Conservation (phyloP, 2,888 invertebrate species). For the Eumerus sabulonum region DNA sequence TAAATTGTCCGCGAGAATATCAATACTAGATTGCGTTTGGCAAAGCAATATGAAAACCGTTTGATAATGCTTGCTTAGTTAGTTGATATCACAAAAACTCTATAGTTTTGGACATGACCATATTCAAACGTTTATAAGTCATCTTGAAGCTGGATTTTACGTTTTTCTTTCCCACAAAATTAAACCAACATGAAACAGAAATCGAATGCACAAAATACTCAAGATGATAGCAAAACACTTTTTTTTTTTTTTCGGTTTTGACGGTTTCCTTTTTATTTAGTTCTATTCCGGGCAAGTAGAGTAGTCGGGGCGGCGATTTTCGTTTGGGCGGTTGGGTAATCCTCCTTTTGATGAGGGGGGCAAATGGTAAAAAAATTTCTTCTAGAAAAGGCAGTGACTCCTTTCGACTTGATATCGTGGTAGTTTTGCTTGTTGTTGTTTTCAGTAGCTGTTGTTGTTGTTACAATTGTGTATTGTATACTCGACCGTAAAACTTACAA, state of each 20-base stretch:
- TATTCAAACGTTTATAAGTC: slow-evolving; percentile 46
- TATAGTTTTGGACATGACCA: slow-evolving; percentile 48
- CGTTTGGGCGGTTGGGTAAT: slow-evolving; percentile 7
- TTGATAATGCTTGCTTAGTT: too few species aligned
- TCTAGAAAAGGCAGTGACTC: slow-evolving; percentile 41
- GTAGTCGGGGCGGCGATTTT: neutral
- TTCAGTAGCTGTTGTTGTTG: slow-evolving; percentile 22
- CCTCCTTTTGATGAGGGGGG: slow-evolving; percentile 15
- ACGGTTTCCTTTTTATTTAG: too few species aligned
- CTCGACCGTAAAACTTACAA: neutral
- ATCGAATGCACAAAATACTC: neutral
- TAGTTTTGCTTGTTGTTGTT: too few species aligned
- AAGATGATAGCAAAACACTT: neutral
- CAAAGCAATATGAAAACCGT: too few species aligned
- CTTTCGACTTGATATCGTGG: neutral
- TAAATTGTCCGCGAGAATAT: too few species aligned
- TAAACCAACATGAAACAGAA: slow-evolving; percentile 2
- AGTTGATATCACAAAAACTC: slow-evolving; percentile 34
- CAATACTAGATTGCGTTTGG: too few species aligned
- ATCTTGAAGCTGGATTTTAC: slow-evolving; percentile 30
- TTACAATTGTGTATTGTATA: neutral
- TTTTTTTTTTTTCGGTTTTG: slow-evolving; percentile 2
- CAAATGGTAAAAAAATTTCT: slow-evolving; percentile 21
- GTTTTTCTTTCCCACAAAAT: slow-evolving; percentile 19
- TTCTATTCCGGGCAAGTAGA: too few species aligned